Percentiles rank a stretch among this genome's conserved stretches.
phyloP scores from a whole-genome alignment of 1,140 invertebrate genomes.

The Zaprionus lachaisei region DNA sequence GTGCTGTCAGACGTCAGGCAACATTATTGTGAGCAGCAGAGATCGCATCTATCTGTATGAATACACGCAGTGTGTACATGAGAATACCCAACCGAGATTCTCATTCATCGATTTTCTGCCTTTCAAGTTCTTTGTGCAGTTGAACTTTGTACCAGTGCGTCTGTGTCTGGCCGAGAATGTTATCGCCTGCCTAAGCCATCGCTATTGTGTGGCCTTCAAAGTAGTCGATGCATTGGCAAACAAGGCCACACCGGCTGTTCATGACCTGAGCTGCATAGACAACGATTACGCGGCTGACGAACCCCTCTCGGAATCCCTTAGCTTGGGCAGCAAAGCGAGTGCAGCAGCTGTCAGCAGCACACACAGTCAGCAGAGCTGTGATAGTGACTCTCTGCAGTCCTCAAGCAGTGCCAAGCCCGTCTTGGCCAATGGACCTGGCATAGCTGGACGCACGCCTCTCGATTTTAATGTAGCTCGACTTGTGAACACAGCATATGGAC shows the following conservation, averaged over 20 bases:
- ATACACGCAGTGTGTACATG: conserved; percentile 79
- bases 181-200: conserved; percentile 78
- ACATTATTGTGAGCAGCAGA: conserved; percentile 79
- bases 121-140: conserved; percentile 81
- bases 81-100: conserved; percentile 78
- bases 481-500: conserved; percentile 74
- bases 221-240: conserved; percentile 72
- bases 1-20: conserved; percentile 78
- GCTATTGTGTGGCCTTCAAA: conserved; percentile 80
- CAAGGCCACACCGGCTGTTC: conserved; percentile 29
- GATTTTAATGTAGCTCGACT: conserved; percentile 80
- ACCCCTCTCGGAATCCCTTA: conserved; percentile 71
- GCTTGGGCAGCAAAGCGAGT: conserved; percentile 73
- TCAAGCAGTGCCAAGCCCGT: conserved; percentile 65
- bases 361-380: conserved; percentile 78
- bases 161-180: conserved; percentile 77
- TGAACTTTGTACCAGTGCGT: conserved; percentile 76
- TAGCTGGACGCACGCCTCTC: conserved; percentile 71
- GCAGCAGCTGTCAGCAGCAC: conserved; percentile 58
- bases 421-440: conserved; percentile 44
- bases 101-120: conserved; percentile 81
- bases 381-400: conserved; percentile 79
- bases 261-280: conserved; percentile 62
- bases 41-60: conserved; percentile 82
- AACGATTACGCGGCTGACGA: conserved; percentile 74